Base-by-base conservation (phyloP, 2,888 invertebrate species). In the Ornithoptera priamus region DNA sequence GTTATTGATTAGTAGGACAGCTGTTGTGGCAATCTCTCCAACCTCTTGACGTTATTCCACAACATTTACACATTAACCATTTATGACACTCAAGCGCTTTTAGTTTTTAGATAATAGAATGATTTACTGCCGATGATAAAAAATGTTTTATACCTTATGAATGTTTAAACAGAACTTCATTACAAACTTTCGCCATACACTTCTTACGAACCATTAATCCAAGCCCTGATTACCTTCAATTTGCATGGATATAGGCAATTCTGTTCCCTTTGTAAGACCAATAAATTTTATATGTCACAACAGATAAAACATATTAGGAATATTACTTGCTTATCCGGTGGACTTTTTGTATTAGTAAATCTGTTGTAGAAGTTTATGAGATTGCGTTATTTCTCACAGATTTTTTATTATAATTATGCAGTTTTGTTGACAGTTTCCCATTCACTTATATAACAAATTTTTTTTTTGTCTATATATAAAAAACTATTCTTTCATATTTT, bases 1-100 rank as follows among this genome's bases (percentile, higher is more conserved):
- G 81, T 89, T 88, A 91, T 92, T 89, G 87, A 92, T 89, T 86
- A 79, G 85, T 78, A 74, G 82, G 84, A 80, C 92, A 91, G 90
- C 90, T 92, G 91, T 78, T 83, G 85, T 78, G 83, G 83, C 78
- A 76, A 74, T 79, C 78, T 80, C 80, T 79, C 77, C 74, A 74
- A 79, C 81, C 80, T 81, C 82, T 84, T 81, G 82, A 79, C 82
- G 81, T 80, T 81, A 78, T 85, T 84, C 79, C 81, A 83, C 77
- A 80, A 82, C 76, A 78, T 81, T 79, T 76, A 71, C 61, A 65
- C 65, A 69, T 75, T 73, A 67, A 63, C 69, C 70, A 74, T 71
- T 70, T 74, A 69, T 67, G 70, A 67, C 57, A 71, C 17, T 36
- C 30, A 58, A 62, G 63, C 59, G 57, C 42, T 68, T 68, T 63